Conservation (phyloP, 2,113 vertebrate species). For the Misgurnus mizolepis region DNA sequence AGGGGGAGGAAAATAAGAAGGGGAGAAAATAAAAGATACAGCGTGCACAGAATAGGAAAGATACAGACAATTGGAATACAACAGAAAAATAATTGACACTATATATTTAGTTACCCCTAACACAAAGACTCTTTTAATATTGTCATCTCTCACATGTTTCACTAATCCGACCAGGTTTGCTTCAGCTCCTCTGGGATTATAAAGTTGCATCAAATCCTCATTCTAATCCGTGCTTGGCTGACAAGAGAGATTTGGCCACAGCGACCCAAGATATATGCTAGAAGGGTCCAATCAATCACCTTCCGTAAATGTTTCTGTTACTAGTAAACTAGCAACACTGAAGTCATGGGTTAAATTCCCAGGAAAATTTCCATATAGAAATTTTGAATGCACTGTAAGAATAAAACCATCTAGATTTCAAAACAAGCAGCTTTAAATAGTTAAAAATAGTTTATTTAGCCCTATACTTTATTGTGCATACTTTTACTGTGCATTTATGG, state of each 20-base stretch:
- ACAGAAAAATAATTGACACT: too few species aligned
- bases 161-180: slow-evolving; percentile 41
- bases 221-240: slow-evolving; percentile 52
- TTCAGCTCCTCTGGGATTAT: slow-evolving; percentile 60
- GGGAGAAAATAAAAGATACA: background rate
- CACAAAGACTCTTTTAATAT: slow-evolving; percentile 20
- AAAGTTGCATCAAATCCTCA: slow-evolving; percentile 54
- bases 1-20: background rate
- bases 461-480: too few species aligned
- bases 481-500: background rate
- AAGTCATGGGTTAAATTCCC: too few species aligned
- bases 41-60: background rate
- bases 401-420: background rate
- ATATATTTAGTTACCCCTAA: slow-evolving; percentile 3
- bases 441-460: too few species aligned
- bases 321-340: background rate
- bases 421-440: background rate
- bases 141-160: slow-evolving; percentile 50
- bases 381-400: too few species aligned
- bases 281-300: background rate
- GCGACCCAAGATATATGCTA: background rate
- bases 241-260: slow-evolving; percentile 8
- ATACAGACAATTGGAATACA: too few species aligned
- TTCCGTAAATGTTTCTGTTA: too few species aligned
- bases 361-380: too few species aligned